Evolutionary conservation across 2,113 vertebrate genomes (phyloP).

Genomic region (Oostethus manadensis): DNA sequence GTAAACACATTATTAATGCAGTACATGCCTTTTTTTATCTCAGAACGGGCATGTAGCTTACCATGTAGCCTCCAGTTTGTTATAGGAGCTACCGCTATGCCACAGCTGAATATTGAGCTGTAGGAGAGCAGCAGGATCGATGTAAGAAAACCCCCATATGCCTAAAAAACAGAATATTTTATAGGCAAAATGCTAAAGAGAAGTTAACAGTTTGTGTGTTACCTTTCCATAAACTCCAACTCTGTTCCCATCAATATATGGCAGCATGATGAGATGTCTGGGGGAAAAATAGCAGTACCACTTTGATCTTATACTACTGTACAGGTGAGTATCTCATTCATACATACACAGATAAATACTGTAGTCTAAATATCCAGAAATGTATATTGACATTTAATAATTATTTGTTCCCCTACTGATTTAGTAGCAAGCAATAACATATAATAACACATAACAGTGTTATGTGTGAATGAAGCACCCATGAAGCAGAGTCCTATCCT

Average conservation of each 20-base stretch:
- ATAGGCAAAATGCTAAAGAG: not conserved
- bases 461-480: no score
- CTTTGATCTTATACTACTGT: no score
- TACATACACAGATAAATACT: no score
- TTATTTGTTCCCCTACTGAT: no score
- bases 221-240: conserved; percentile 72
- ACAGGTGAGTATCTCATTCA: no score
- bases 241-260: conserved; percentile 57
- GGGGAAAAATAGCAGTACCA: not conserved
- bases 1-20: no score
- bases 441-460: no score
- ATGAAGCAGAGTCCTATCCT: no score
- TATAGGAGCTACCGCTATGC: conserved; percentile 64
- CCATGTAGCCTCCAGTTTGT: conserved; percentile 71
- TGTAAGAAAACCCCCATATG: conserved; percentile 69
- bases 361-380: no score
- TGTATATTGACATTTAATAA: no score
- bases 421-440: no score
- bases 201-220: conserved; percentile 1
- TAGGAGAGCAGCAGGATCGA: conserved; percentile 62
- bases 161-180: conserved; percentile 39
- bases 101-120: conserved; percentile 58
- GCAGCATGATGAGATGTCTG: conserved; percentile 59
- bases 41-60: conserved; percentile 16
- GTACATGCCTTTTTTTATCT: not conserved